Evolutionary conservation across 1,140 invertebrate species (phyloP), one percentile per base, ranked within the genome.

Genomic region (Bombus fervidus): DNA sequence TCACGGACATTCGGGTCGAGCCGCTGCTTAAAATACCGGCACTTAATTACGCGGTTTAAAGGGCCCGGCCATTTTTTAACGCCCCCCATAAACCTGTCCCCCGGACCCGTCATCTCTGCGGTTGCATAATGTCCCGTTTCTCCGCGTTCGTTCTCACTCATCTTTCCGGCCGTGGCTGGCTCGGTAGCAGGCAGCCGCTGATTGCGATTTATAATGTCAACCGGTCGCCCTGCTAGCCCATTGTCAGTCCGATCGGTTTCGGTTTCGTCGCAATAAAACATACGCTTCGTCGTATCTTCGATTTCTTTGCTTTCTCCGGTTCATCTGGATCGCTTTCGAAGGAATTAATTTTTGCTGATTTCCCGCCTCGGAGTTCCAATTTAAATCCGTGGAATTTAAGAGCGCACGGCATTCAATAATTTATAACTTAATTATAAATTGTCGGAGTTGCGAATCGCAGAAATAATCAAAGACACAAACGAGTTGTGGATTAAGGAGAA

Each of bases 181-280:
- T 76, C 86, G 73, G 87, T 85, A 89, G 84, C 76, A 59, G 69
- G 80, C 73, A 28, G 73, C 25, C 88, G 79, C 89, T 93, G 92
- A 93, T 93, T 93, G 92, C 92, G 92, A 93, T 93, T 93, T 93
- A 93, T 93, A 93, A 93, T 93, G 86, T 87, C 83, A 87, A 88
- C 87, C 83, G 81, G 71, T 9, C 34, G 37, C 59, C 10, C 75
- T 64, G 71, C 69, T 80, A 62, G 71, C 47, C 90, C 85, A 91
- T 91, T 91, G 91, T 91, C 87, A 85, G 83, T 62, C 57, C 66
- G 80, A 90, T 90, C 86, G 86, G 82, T 87, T 90, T 85, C 82
- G 83, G 79, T 82, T 80, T 47, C 86, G 37, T 47, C 41, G n/a
- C n/a, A 15, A 13, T 8, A 28, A 71, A 28, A 39, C 37, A 53